These are phyloP conservation scores for Haemorhous mexicanus DNA, from an alignment of 2,113 vertebrate species.

Conservation along the genomic window DNA sequence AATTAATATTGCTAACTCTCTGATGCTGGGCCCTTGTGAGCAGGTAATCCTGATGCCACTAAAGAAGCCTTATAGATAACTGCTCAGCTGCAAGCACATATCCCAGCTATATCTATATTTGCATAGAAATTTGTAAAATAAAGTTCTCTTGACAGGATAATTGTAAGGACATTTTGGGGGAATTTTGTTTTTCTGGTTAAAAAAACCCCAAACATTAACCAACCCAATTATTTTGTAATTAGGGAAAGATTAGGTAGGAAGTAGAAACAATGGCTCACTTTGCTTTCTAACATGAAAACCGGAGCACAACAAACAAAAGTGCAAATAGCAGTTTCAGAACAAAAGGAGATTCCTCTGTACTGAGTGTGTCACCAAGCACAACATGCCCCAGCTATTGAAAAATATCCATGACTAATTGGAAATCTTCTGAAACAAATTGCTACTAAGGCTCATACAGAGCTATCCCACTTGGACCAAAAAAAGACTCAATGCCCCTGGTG, in stretches of 20 bases:
- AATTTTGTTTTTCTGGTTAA: neutral
- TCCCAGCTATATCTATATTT: neutral
- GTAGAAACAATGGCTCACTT: neutral
- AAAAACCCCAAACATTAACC: neutral
- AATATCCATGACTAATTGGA: neutral
- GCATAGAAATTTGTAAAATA: neutral
- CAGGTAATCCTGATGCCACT: neutral
- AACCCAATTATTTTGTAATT: neutral
- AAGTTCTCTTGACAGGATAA: neutral
- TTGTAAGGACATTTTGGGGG: neutral
- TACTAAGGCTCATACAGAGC: neutral
- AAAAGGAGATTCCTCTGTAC: neutral
- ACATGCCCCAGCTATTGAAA: neutral
- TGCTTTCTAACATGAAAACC: neutral
- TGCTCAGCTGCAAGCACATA: neutral
- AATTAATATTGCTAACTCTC: neutral
- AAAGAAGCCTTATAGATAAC: neutral
- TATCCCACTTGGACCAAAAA: neutral
- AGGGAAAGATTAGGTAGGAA: neutral
- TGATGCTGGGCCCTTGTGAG: neutral
- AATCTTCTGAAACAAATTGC: neutral
- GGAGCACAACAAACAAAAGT: neutral
- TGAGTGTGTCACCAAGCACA: neutral
- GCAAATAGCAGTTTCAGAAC: neutral
- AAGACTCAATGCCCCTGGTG: neutral